Percentiles rank a stretch among this genome's conserved stretches.
Evolutionary conservation across 2,113 vertebrate genomes (phyloP).

Genomic region (Dicrurus megarhynchus): DNA sequence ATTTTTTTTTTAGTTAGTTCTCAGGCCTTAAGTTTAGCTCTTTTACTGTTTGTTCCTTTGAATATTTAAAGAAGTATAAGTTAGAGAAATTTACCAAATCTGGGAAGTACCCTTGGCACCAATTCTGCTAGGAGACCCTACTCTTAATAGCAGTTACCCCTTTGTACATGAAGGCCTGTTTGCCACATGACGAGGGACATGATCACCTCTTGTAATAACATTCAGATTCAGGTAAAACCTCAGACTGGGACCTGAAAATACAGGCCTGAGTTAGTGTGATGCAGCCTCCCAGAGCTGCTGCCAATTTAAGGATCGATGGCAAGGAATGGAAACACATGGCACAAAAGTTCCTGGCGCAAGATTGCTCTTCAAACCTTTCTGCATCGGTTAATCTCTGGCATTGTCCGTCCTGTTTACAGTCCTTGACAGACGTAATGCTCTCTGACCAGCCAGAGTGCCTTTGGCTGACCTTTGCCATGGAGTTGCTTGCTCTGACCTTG

Average conservation of each 20-base stretch:
- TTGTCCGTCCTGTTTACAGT: background rate
- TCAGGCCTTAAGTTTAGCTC: background rate
- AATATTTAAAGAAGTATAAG: background rate
- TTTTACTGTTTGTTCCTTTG: background rate
- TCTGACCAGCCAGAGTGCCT: background rate
- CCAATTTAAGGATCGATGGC: background rate
- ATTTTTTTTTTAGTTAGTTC: background rate
- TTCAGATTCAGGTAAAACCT: background rate
- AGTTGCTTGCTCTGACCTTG: conserved; percentile 19
- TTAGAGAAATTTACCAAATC: background rate
- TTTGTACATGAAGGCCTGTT: background rate
- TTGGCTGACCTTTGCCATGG: conserved; percentile 27
- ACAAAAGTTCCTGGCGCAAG: background rate
- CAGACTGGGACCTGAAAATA: background rate
- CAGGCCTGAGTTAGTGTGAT: background rate
- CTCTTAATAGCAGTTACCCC: background rate
- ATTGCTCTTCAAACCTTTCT: conserved; percentile 31
- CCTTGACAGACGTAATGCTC: background rate
- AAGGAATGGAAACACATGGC: conserved; percentile 34
- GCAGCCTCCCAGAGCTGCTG: background rate
- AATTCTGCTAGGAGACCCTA: background rate
- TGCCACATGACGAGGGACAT: background rate
- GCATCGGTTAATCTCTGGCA: conserved; percentile 35
- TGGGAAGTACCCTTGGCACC: background rate
- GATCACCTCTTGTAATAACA: background rate